phyloP scores from a whole-genome alignment of 2,113 vertebrate species.

The Desmodus rotundus region DNA sequence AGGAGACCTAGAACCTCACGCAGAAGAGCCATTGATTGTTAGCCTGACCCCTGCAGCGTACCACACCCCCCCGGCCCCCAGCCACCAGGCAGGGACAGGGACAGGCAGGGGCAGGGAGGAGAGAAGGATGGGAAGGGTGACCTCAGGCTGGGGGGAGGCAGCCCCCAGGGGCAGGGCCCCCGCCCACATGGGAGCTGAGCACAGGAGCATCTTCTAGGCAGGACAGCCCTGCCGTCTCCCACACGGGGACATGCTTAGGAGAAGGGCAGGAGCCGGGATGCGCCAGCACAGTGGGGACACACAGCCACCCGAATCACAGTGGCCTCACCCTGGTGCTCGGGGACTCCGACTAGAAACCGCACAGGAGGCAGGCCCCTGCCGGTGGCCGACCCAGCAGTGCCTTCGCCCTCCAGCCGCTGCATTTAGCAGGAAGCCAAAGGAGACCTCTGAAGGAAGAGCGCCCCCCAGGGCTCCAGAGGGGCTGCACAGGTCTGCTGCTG shows the following conservation, averaged over 20 bases:
- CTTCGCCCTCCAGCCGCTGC: accelerated
- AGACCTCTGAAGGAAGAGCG: too few species aligned
- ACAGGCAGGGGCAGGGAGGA: too few species aligned
- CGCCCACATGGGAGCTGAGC: neutral
- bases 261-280: accelerated
- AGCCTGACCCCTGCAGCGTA: neutral
- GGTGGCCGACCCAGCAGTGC: accelerated
- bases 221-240: accelerated
- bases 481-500: too few species aligned
- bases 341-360: neutral
- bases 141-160: neutral
- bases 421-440: accelerated
- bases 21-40: accelerated
- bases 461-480: too few species aligned
- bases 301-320: accelerated
- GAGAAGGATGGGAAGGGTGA: too few species aligned
- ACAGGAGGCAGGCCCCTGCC: accelerated
- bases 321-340: accelerated
- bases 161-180: neutral
- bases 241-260: accelerated
- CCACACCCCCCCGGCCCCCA: neutral
- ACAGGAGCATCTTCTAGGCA: accelerated
- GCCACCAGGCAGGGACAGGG: neutral
- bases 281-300: too few species aligned
- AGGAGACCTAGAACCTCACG: accelerated